Evolutionary conservation across 1,140 invertebrate species (phyloP), one percentile per base, ranked within the genome.

Genomic region (Brachionus rubens): DNA sequence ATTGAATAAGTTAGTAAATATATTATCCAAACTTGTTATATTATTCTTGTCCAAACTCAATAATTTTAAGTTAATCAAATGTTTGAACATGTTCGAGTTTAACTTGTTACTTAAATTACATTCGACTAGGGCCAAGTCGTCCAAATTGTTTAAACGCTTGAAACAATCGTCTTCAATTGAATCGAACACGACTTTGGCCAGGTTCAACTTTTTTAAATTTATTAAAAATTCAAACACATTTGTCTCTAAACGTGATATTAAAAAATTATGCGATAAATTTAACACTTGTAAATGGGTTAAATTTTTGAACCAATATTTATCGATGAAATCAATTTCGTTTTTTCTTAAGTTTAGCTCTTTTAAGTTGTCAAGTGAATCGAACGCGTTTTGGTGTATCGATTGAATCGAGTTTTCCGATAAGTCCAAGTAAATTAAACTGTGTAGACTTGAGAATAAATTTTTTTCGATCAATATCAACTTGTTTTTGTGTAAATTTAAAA

Each of bases 181-280:
- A 6, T 59, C 54, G 28, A 59, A 59, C 14, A 28, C 36, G 19
- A 59, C 36, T 28, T 59, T 59, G 12, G 54, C 14, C 54, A 59
- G 36, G 16, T 59, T 59, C 36, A 59, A 41, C 16, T 40, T 59
- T 59, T 59, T 59, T 33, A 59, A 59, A 59, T 59, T 59, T n/a
- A 19, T 59, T 19, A 59, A 36, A 16, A 16, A 3, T 10, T 7
- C 16, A 59, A 59, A 59, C 14, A 33, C 16, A 0, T 36, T 33
- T 1, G n/a, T 7, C 10, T 59, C 54, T 9, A 59, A 36, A 16
- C 24, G 16, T 1, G 28, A 33, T 16, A 59, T 59, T 41, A 59
- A 59, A 59, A 59, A 59, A 28, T 59, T 59, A 30, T 59, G 54
- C 2, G 54, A 59, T 33, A 59, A 59, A 59, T 59, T 59, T 33